Evolutionary conservation across 2,797 vertebrate genomes (phyloP).

Genomic region (Rallus crepitans): DNA sequence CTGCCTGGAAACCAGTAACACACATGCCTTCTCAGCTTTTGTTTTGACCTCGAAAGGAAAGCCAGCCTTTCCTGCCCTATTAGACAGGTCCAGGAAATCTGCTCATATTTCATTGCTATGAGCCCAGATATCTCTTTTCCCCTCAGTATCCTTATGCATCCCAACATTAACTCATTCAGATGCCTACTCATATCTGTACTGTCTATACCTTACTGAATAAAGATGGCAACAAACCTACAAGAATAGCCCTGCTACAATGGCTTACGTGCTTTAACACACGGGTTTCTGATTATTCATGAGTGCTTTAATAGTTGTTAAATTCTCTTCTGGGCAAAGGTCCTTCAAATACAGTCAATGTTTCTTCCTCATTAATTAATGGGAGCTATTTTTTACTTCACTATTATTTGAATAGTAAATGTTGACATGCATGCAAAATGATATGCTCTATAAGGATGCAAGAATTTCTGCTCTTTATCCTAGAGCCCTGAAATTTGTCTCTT

Average conservation of each 20-base stretch:
- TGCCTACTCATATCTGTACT: background rate
- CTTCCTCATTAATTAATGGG: conserved; percentile 37
- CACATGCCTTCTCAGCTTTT: background rate
- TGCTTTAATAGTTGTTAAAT: conserved; percentile 25
- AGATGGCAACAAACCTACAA: background rate
- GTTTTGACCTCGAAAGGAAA: background rate
- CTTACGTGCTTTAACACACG: background rate
- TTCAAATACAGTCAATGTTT: background rate
- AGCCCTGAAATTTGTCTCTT: background rate
- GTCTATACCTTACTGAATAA: background rate
- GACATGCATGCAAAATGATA: background rate
- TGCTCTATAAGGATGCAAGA: background rate
- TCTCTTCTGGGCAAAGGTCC: background rate
- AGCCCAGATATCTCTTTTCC: background rate
- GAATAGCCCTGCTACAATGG: background rate
- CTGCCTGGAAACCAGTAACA: background rate
- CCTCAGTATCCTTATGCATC: background rate
- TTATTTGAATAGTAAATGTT: conserved; percentile 30
- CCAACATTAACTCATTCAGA: background rate
- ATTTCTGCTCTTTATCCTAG: background rate
- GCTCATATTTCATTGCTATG: background rate
- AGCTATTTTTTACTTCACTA: conserved; percentile 4
- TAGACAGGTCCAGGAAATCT: background rate
- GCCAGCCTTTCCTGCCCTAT: background rate
- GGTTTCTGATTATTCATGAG: background rate